A percentile compares a stretch with the other conserved stretches of the same genome.
These are phyloP conservation scores for Protophormia terraenovae DNA, from an alignment of 2,888 invertebrate genomes.

Conservation along the genomic window DNA sequence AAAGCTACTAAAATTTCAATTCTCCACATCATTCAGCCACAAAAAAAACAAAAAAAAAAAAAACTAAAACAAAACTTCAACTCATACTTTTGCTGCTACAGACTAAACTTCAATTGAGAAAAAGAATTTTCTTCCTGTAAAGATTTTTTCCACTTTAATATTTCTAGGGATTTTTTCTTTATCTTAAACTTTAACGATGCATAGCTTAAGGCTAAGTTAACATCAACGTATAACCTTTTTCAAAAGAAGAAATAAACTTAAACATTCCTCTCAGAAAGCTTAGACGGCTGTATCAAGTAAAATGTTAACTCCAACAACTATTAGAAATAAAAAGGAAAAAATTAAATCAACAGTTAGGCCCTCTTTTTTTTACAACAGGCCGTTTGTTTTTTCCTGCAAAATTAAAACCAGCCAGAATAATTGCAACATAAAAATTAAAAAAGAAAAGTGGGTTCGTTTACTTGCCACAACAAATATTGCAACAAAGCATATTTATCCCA, in stretches of 20 bases:
- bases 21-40: not conserved
- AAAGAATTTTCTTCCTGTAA: slow-evolving; percentile 1
- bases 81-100: too few species aligned
- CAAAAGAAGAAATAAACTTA: not conserved
- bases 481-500: slow-evolving; percentile 47
- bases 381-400: not conserved
- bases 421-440: not conserved
- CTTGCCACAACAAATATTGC: slow-evolving; percentile 34
- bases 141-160: not conserved
- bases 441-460: slow-evolving; percentile 2
- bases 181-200: slow-evolving; percentile 11
- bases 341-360: slow-evolving; percentile 42
- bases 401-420: not conserved
- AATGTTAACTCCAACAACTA: not conserved
- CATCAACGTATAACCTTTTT: slow-evolving; percentile 8
- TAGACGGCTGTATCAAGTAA: slow-evolving; percentile 2
- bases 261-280: slow-evolving; percentile 41
- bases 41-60: not conserved
- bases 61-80: not conserved
- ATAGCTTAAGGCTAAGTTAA: slow-evolving; percentile 42
- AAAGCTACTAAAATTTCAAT: slow-evolving; percentile 26
- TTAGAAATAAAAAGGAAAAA: not conserved
- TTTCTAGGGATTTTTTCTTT: not conserved
- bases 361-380: not conserved
- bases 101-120: slow-evolving; percentile 20